Percentiles rank a stretch among this genome's conserved stretches.
These are phyloP conservation scores for Perodicticus potto DNA, from an alignment of 2,797 vertebrate species.

Conservation along the genomic window DNA sequence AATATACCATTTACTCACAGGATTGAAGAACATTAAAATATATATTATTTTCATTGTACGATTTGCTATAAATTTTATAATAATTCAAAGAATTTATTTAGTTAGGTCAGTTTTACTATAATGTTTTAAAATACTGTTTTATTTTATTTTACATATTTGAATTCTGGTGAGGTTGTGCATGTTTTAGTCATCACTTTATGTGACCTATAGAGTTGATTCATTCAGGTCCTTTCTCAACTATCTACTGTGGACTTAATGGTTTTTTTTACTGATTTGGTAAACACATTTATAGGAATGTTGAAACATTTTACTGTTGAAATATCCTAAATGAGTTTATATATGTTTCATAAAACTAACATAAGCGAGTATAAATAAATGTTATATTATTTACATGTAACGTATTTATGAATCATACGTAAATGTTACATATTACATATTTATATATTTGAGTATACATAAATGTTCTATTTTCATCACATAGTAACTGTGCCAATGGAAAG, in stretches of 20 bases:
- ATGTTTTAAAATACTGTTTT: not conserved
- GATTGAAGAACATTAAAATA: not conserved
- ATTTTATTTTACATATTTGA: slow-evolving; percentile 35
- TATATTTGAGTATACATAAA: not conserved
- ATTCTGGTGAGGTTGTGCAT: not conserved
- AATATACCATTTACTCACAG: not conserved
- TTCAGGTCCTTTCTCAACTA: not conserved
- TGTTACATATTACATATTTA: not conserved
- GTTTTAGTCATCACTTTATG: not conserved
- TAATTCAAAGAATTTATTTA: not conserved
- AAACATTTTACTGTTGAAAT: slow-evolving; percentile 23
- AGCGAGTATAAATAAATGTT: not conserved
- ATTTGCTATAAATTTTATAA: slow-evolving; percentile 33
- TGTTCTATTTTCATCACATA: not conserved
- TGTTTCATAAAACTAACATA: slow-evolving; percentile 24
- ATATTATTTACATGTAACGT: not conserved
- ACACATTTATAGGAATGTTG: not conserved
- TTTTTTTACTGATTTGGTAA: slow-evolving; percentile 2
- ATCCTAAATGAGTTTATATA: not conserved
- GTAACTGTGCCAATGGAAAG: not conserved
- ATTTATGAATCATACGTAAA: too few species aligned
- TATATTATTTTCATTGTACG: not conserved
- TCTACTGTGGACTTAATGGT: not conserved
- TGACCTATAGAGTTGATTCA: slow-evolving; percentile 22
- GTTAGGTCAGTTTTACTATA: not conserved